These are phyloP conservation scores for Cuniculus paca DNA, from an alignment of 2,797 vertebrate genomes.

Conservation along the genomic window DNA sequence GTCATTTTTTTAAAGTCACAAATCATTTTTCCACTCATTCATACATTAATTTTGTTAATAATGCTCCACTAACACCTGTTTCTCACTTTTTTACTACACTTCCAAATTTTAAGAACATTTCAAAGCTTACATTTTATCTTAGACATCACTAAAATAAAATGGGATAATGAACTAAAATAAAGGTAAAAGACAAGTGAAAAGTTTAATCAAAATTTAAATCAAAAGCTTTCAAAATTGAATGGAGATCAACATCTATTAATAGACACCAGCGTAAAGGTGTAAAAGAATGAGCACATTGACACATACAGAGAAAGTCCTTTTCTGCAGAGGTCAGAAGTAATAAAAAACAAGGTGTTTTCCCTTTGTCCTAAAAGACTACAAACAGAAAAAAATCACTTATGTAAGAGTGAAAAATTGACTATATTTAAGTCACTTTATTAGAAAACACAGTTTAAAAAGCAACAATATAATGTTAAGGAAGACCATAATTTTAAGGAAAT, in stretches of 20 bases:
- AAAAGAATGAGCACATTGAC: neutral
- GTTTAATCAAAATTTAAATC: conserved; percentile 40
- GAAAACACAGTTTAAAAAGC: neutral
- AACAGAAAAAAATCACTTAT: neutral
- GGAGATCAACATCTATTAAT: neutral
- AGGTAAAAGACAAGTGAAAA: conserved; percentile 1
- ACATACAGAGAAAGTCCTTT: neutral
- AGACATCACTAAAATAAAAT: conserved; percentile 42
- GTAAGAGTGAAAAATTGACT: neutral
- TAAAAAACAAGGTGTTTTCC: neutral
- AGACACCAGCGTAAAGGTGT: neutral
- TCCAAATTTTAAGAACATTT: conserved; percentile 18
- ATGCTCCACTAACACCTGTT: neutral
- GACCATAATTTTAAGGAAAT: neutral
- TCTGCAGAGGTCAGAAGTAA: neutral
- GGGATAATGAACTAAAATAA: neutral
- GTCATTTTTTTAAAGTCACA: conserved; percentile 2
- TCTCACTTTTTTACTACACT: neutral
- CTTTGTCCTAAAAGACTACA: neutral
- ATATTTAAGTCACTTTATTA: neutral
- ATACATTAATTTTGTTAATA: neutral
- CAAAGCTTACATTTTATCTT: neutral
- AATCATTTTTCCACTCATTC: neutral
- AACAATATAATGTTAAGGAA: conserved; percentile 40
- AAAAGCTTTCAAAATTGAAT: conserved; percentile 20